Evolutionary conservation across 37 sponge, comb jelly and placozoan species (phyloP), one percentile per base, ranked within the genome.

Genomic region (Crambe crambe): DNA sequence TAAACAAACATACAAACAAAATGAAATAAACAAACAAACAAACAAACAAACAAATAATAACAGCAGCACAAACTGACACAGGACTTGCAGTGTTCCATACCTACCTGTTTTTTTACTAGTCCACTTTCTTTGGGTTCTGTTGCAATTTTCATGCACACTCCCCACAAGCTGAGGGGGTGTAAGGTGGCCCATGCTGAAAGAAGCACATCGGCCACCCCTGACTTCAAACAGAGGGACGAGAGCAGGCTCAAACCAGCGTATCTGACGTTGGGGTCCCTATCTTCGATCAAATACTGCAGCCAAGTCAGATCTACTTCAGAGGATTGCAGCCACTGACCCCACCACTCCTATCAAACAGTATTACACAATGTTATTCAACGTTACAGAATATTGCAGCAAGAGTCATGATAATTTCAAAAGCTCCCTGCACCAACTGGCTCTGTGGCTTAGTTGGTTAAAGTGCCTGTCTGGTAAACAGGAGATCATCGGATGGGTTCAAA

Each of bases 391-490:
- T n/a, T n/a, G n/a, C n/a, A n/a, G n/a, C n/a, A n/a, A n/a, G n/a
- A n/a, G n/a, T n/a, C n/a, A n/a, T n/a, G n/a, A n/a, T n/a, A n/a
- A n/a, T n/a, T n/a, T n/a, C n/a, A n/a, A n/a, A n/a, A n/a, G n/a
- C n/a, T n/a, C n/a, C n/a, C n/a, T n/a, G 23, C 23, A 58, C 6
- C 63, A 58, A 39, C 36, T 59, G 93, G 93, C 88, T 44, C 75
- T 80, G 86, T 88, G 89, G 89, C 93, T 88, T 88, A 92, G 89
- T 78, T 91, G 93, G 89, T 93, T 93, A 93, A 85, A 93, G 84
- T 83, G 89, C 85, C 86, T 88, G 86, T 88, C 86, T 89, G 86
- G 94, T 93, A 86, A 89, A 89, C 90, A 93, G 87, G 94, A 89
- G 90, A 89, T 86, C 90, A 68, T 76, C 80, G 79, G 87, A 83